These are phyloP conservation scores for Cheilosia grossa DNA, from an alignment of 2,888 invertebrate genomes.

Conservation along the genomic window DNA sequence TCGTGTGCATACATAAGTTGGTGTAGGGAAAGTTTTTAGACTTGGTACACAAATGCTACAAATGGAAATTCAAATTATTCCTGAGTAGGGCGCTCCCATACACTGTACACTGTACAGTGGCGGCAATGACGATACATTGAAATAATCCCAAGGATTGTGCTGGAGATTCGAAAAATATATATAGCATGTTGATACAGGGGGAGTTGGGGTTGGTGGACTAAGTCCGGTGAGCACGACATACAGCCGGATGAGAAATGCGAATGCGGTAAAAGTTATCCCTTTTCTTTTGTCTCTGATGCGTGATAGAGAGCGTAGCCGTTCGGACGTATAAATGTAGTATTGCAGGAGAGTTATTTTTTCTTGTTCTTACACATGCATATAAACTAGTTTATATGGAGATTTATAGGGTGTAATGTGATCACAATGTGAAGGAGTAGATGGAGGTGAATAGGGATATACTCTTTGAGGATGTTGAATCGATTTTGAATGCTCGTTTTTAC, in stretches of 20 bases:
- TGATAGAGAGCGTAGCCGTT: constrained; percentile 41
- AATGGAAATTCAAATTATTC: constrained; percentile 73
- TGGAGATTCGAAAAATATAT: constrained; percentile 50
- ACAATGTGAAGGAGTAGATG: constrained; percentile 52
- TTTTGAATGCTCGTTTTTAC: constrained; percentile 70
- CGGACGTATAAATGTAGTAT: constrained; percentile 22
- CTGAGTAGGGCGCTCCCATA: constrained; percentile 26
- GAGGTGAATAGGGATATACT: background rate
- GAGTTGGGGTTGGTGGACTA: constrained; percentile 2
- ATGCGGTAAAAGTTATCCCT: constrained; percentile 68
- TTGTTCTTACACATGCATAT: constrained; percentile 29
- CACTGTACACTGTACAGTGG: background rate
- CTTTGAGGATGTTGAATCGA: constrained; percentile 46
- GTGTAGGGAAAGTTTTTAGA: constrained; percentile 60
- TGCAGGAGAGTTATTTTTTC: constrained; percentile 26
- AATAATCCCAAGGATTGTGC: constrained; percentile 67
- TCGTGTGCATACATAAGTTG: constrained; percentile 18
- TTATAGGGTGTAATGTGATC: constrained; percentile 69
- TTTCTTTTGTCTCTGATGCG: constrained; percentile 57
- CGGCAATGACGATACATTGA: constrained; percentile 62
- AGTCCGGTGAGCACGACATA: constrained; percentile 35
- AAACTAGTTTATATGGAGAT: constrained; percentile 71
- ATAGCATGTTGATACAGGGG: constrained; percentile 7
- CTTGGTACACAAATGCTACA: constrained; percentile 71
- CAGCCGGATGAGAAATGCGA: constrained; percentile 60